Evolutionary conservation across 2,888 invertebrate genomes (phyloP), one percentile per base, ranked within the genome.

Genomic region (Falcaria lacertinaria): DNA sequence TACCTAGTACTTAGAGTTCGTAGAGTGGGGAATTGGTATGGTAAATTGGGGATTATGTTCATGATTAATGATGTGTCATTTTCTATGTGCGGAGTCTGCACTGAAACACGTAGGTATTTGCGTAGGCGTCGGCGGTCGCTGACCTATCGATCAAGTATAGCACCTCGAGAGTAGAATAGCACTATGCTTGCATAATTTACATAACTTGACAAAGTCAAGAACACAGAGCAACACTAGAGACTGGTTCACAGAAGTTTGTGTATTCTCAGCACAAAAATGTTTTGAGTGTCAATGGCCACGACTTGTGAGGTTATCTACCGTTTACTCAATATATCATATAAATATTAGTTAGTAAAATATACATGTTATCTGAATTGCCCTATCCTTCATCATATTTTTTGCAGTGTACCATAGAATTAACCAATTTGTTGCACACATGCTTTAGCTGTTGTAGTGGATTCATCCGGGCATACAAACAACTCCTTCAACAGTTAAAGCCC

Each of bases 201-300:
- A 89, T 89, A 89, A 88, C 84, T 80, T 73, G 81, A 81, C 83
- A 80, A 28, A 77, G 62, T 69, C 72, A 74, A 82, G 72, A 73
- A 65, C 69, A 60, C 78, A 81, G 61, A 81, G 70, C 78, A 76
- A 83, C 74, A 85, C 76, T 79, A 72, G 56, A 74, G 78, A 76
- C 78, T 65, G 70, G 83, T 82, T 76, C 69, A 74, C 68, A 39
- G 66, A 77, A 78, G 57, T 67, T 71, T 68, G 65, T 78, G 60
- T 74, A 67, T 74, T 69, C 70, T 72, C 59, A 59, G 51, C 47
- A 63, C 64, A 65, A 58, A 52, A 54, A 54, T 48, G 46, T 51
- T 22, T 37, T 37, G 14, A 56, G 58, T 63, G 75, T 74, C 78
- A 75, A 69, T 53, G 75, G 61, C 75, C 74, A 62, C 51, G 34